phyloP scores from a whole-genome alignment of 2,888 invertebrate species.

The Bombylius major region DNA sequence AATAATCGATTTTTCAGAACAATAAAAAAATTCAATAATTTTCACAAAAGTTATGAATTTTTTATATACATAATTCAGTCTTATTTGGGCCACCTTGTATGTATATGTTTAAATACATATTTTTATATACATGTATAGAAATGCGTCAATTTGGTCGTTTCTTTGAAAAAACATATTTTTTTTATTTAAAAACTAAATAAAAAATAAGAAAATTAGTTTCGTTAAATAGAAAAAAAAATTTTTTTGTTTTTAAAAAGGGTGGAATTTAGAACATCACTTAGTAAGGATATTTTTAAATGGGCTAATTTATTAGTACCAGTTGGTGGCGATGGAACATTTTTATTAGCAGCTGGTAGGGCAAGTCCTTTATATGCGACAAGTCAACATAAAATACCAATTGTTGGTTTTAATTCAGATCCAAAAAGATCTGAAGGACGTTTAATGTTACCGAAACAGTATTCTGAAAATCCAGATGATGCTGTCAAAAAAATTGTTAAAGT shows the following conservation, averaged over 20 bases:
- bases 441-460: conserved; percentile 76
- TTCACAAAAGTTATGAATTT: no score
- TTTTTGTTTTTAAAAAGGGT: conserved; percentile 22
- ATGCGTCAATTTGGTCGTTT: no score
- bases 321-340: conserved; percentile 96
- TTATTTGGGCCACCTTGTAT: no score
- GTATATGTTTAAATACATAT: no score
- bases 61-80: no score
- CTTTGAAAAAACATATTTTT: no score
- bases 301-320: conserved; percentile 79
- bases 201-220: no score
- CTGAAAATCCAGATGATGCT: conserved; percentile 64
- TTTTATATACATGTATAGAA: no score
- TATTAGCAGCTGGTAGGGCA: conserved; percentile 65
- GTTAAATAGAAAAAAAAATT: no score
- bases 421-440: conserved; percentile 85
- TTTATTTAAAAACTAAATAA: no score
- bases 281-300: conserved; percentile 65
- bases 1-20: no score
- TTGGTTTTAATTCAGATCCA: conserved; percentile 95
- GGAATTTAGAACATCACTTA: conserved; percentile 36
- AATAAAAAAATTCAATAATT: no score
- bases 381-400: conserved; percentile 66
- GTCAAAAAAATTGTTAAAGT: conserved; percentile 50
- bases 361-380: conserved; percentile 33